Evolutionary conservation across 2,888 invertebrate genomes (phyloP).

Genomic region (Erpobdella octoculata): DNA sequence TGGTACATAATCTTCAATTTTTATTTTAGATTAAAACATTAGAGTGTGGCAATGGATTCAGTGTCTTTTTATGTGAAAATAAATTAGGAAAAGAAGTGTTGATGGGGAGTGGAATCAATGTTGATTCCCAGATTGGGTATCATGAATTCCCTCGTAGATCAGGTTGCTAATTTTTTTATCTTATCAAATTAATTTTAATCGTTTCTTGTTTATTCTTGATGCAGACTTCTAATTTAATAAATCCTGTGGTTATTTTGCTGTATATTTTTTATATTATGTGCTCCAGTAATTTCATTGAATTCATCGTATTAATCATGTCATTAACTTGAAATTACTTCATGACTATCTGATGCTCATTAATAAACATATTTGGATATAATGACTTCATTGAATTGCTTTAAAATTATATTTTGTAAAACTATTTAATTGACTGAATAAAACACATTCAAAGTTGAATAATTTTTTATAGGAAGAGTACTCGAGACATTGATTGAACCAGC

Average conservation of each 20-base stretch:
- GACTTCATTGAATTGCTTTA: too few species aligned
- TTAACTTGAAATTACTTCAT: too few species aligned
- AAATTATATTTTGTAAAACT: neutral
- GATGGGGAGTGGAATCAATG: constrained; percentile 83
- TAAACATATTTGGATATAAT: too few species aligned
- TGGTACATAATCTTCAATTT: neutral
- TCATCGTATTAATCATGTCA: too few species aligned
- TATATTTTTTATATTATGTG: too few species aligned
- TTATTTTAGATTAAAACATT: constrained; percentile 48
- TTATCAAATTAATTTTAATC: neutral
- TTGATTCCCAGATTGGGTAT: constrained; percentile 80
- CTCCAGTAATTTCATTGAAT: too few species aligned
- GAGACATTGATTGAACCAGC: constrained; percentile 21
- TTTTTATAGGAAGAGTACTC: constrained; percentile 7
- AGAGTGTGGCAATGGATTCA: constrained; percentile 83
- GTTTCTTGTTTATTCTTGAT: neutral
- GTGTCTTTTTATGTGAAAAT: constrained; percentile 54
- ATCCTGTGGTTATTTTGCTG: neutral
- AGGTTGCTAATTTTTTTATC: constrained; percentile 36
- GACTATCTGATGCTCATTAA: too few species aligned
- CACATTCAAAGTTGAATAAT: neutral
- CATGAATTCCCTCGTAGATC: constrained; percentile 52
- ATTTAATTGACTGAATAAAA: neutral
- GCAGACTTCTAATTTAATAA: neutral
- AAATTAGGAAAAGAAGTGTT: constrained; percentile 54